Evolutionary conservation across 2,797 vertebrate genomes (phyloP), one percentile per base, ranked within the genome.

Genomic region (Myripristis jacobus): DNA sequence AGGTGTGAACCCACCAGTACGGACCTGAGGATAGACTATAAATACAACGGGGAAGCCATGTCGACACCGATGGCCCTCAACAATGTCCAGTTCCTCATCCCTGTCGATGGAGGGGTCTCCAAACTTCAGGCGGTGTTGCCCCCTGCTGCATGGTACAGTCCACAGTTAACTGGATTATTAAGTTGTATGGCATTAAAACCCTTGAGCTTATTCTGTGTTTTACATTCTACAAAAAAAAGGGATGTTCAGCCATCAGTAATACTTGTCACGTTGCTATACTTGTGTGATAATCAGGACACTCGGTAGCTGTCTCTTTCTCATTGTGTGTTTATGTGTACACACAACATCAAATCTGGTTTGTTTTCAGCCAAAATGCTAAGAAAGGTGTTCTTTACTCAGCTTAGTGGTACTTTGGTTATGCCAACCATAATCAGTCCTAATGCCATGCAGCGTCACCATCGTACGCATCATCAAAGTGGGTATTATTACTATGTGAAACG

Each of bases 1-100:
- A 94, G 96, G 21, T 98, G 98, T 88, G 97, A 99, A 34, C 94
- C 95, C 46, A 91, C 94, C 80, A 98, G 96, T 93, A 99, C 98
- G 6, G 97, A 99, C 92, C 94, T 99, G 79, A 95, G 98, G 85
- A 96, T 99, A 84, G 98, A 99, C 93, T 99, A 98, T 91, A 98
- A 98, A 79, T 99, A 98, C 93, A 98, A 98, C 51, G 93, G 94
- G 0, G 96, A 96, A 18, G 95, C 96, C 63, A 99, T 99, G 96
- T 89, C 95, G 1, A 92, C 95, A 0, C 92, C 97, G 0, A 94
- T 95, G 47, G 96, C 97, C 59, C 96, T 99, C 44, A 97, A 99
- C 93, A 99, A 99, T 0, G 96, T 99, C 75, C 97, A 99, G 92
- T 99, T 99, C 88, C 95, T 99, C 15, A 92, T 97, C 74, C 97